Evolutionary conservation across 2,888 invertebrate species (phyloP), one percentile per base, ranked within the genome.

Genomic region (Tetragonisca angustula): DNA sequence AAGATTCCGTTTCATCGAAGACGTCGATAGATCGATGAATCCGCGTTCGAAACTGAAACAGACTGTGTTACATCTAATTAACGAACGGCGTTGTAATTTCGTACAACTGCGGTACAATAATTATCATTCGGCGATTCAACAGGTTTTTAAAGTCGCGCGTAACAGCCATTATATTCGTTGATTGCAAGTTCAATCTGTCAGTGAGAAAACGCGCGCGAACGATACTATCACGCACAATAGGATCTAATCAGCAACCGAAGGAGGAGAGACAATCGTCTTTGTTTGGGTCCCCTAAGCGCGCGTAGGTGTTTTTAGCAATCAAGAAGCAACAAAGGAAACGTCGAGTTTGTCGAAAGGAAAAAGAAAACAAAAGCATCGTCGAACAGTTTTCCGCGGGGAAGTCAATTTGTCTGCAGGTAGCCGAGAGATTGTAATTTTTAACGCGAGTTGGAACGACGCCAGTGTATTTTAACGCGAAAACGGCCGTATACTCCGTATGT

Each of bases 381-480:
- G 6, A 9, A 17, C 24, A 24, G 24, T 24, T 24, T 61, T 56
- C 21, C n/a, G 24, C 19, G 19, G 13, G 4, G 24, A 19, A 43
- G 19, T 19, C 21, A 17, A n/a, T 50, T 68, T 67, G 59, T 69
- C 32, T 68, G 19, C 76, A 49, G 32, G 21, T 54, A 65, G 54
- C 13, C n/a, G 15, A 32, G 9, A 59, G 68, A 76, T n/a, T 15
- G 19, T 36, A 62, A 69, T 61, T 24, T 62, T 50, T 52, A 62
- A 62, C 50, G 15, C 4, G 32, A 24, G 5, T 24, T 70, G 61
- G 76, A 11, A 21, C 19, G 4, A 69, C 50, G 76, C 61, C 76
- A 70, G 24, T 43, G 74, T 65, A 74, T 74, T 74, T 74, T 65
- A 24, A 24, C 50, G 24, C 24, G 36, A 24, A 74, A n/a, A 43